Base-by-base conservation (phyloP, 64 coral and sea anemone species). In the Cladopsammia gracilis region DNA sequence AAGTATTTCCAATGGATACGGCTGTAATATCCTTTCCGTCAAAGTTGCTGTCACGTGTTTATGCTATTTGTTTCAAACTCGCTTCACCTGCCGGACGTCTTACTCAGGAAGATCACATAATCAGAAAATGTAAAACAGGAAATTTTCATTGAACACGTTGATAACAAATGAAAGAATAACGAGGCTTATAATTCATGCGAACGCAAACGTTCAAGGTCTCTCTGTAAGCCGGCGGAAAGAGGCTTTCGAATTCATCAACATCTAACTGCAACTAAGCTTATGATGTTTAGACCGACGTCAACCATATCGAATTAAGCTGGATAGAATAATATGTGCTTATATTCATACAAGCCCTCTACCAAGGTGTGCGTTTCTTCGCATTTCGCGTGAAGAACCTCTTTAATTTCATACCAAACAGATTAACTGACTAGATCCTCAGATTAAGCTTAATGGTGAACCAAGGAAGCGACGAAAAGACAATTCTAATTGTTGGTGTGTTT, bases 401-500 rank as follows among this genome's bases (percentile, higher is more conserved):
- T 12, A 56, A 56, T 56, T 56, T 56, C 5, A 56, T 10, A 10
- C 11, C 53, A 56, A 12, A 12, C 53, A 56, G 53, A 12, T 10
- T 56, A 10, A 56, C 53, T 10, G 53, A 56, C 53, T 34, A 34
- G 34, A 34, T 34, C 0, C 7, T 56, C 12, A 56, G 12, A 56
- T 12, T 56, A 20, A 34, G 42, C 52, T 62, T 60, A 88, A 62
- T 76, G 70, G 54, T 62, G 86, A 24, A 48, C 57, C 70, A 75
- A 48, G 71, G 45, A 8, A 48, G 13, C 22, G 59, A 49, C 24
- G 59, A 75, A 88, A 73, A 76, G 42, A 88, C 73, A 43, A 94
- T 94, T 64, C 78, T 94, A 0, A 94, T 94, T 68, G 87, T 89
- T 23, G 92, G 92, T 11, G 92, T 94, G 45, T 89, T 94, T 66